A percentile compares a stretch with the other conserved stretches of the same genome.
Evolutionary conservation across 2,888 invertebrate genomes (phyloP).

Genomic region (Adelphocoris suturalis): DNA sequence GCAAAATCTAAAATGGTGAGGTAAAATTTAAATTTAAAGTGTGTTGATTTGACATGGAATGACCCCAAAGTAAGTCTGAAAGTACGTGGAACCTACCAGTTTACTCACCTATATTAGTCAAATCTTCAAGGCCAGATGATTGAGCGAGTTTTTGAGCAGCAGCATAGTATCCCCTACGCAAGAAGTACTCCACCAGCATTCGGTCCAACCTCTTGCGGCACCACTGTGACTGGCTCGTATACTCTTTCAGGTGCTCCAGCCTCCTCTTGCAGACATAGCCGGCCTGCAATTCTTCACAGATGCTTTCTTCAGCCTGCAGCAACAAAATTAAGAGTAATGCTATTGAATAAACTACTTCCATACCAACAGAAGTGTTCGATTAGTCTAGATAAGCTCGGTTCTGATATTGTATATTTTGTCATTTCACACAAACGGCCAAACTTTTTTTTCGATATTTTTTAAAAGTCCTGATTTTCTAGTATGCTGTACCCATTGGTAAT

Average conservation of each 20-base stretch:
- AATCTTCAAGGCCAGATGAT: constrained; percentile 88
- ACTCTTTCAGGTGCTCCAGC: constrained; percentile 93
- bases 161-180: constrained; percentile 96
- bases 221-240: constrained; percentile 84
- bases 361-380: too few relatives aligned
- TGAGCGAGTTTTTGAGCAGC: constrained; percentile 93
- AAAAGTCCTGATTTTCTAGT: too few relatives aligned
- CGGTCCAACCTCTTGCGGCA: constrained; percentile 93
- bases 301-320: constrained; percentile 90
- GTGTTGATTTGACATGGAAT: too few relatives aligned
- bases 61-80: too few relatives aligned
- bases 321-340: not conserved
- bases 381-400: too few relatives aligned
- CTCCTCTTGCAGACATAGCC: constrained; percentile 95
- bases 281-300: constrained; percentile 93
- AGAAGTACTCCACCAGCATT: constrained; percentile 97
- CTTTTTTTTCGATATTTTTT: too few relatives aligned
- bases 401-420: too few relatives aligned
- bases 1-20: too few relatives aligned
- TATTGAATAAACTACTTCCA: not conserved
- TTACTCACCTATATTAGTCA: constrained; percentile 89
- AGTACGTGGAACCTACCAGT: too few relatives aligned
- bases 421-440: too few relatives aligned
- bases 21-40: too few relatives aligned
- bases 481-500: too few relatives aligned